A percentile compares a stretch with the other conserved stretches of the same genome.
phyloP scores from a whole-genome alignment of 2,113 vertebrate genomes.

The Pomatostomus ruficeps region DNA sequence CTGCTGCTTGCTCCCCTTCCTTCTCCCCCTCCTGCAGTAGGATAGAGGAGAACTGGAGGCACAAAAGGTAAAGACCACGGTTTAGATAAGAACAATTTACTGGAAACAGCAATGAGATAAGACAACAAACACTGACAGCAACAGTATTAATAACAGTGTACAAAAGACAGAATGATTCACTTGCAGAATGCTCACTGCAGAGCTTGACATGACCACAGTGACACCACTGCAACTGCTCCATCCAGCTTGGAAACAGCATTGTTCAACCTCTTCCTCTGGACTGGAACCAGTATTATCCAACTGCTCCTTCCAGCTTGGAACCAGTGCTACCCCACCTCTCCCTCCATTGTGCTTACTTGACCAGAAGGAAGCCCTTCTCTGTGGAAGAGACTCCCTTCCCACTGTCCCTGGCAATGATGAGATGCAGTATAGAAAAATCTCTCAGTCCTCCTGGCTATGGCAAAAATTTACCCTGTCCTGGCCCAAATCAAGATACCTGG shows the following conservation, averaged over 20 bases:
- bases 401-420: no score
- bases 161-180: background rate
- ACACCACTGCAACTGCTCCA: rapidly evolving
- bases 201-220: background rate
- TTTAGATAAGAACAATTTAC: background rate
- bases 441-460: background rate
- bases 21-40: background rate
- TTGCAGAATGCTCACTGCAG: background rate
- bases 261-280: background rate
- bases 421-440: background rate
- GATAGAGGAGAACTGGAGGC: background rate
- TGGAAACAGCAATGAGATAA: background rate
- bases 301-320: background rate
- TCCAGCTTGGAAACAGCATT: rapidly evolving
- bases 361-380: background rate
- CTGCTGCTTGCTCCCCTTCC: background rate
- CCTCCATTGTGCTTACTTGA: background rate
- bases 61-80: background rate
- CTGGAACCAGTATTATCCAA: rapidly evolving
- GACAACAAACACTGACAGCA: background rate
- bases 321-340: background rate
- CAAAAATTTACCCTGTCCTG: background rate
- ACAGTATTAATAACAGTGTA: background rate
- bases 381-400: background rate
- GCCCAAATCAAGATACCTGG: background rate